A percentile compares a stretch with the other conserved stretches of the same genome.
Evolutionary conservation across 1,140 invertebrate genomes (phyloP).

Genomic region (Sweltsa coloradensis): DNA sequence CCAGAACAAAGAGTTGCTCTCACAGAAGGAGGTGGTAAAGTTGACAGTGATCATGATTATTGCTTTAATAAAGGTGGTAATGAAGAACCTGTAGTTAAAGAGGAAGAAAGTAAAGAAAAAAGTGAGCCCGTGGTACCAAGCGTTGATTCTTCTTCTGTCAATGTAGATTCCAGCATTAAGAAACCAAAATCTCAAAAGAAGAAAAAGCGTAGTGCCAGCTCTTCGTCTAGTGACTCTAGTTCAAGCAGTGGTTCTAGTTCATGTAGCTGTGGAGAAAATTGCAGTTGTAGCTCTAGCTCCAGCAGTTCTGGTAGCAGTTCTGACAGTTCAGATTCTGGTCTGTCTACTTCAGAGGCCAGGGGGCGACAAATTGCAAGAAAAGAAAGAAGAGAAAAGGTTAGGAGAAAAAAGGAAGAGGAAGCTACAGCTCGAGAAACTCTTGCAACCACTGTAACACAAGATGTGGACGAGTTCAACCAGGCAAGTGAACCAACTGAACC

Average conservation of each 20-base stretch:
- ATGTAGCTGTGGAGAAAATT: constrained; percentile 66
- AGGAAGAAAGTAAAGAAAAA: constrained; percentile 13
- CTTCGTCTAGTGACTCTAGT: constrained; percentile 55
- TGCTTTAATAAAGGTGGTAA: constrained; percentile 26
- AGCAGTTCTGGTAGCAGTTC: constrained; percentile 45
- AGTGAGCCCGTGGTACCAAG: not conserved
- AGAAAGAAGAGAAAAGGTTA: constrained; percentile 21
- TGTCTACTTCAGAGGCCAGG: constrained; percentile 38
- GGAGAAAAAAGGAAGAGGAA: constrained; percentile 27
- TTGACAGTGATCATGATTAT: constrained; percentile 47
- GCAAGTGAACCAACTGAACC: constrained; percentile 14
- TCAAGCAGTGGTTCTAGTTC: constrained; percentile 60
- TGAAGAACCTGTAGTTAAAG: constrained; percentile 11
- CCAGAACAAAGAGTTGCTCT: constrained; percentile 31
- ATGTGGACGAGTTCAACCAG: constrained; percentile 4
- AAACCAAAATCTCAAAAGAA: constrained; percentile 30
- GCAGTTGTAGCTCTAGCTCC: constrained; percentile 53
- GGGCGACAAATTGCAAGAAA: constrained; percentile 27
- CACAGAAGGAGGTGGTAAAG: not conserved
- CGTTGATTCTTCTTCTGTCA: not conserved
- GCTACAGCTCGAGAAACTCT: constrained; percentile 5
- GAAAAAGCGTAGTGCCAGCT: constrained; percentile 26
- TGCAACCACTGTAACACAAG: constrained; percentile 11
- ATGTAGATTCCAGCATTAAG: constrained; percentile 19
- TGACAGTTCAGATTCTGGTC: constrained; percentile 57